These are phyloP conservation scores for Pilophorus perplexus DNA, from an alignment of 2,888 invertebrate species.

Conservation along the genomic window DNA sequence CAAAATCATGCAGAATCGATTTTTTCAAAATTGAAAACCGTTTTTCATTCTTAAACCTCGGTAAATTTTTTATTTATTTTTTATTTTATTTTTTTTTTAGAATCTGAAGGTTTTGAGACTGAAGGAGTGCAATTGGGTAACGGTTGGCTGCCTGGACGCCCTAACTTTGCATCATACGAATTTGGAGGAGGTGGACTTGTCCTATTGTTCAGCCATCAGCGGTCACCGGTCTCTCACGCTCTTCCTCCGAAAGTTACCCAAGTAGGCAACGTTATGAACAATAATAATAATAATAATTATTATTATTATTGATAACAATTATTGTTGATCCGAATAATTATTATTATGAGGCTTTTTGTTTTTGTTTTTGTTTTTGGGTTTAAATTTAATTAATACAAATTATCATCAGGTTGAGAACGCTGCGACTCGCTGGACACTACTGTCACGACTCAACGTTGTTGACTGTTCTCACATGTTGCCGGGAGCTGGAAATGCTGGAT, in stretches of 20 bases:
- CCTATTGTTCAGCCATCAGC: slow-evolving; percentile 4
- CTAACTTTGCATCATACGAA: slow-evolving; percentile 21
- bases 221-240: slow-evolving; percentile 19
- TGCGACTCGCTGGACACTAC: neutral
- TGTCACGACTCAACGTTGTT: slow-evolving; percentile 4
- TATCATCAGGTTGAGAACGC: slow-evolving; percentile 2
- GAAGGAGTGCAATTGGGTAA: slow-evolving; percentile 9
- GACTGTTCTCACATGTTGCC: neutral
- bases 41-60: no score
- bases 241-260: slow-evolving; percentile 15
- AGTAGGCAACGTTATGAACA: slow-evolving; percentile 2
- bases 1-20: no score
- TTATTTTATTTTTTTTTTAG: neutral
- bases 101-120: slow-evolving; percentile 13
- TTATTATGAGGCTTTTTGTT: neutral
- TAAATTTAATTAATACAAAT: neutral
- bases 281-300: neutral
- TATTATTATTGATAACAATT: neutral
- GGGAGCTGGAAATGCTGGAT: slow-evolving; percentile 10
- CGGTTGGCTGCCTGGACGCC: slow-evolving; percentile 26
- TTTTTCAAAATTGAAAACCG: no score
- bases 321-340: neutral
- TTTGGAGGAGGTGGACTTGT: slow-evolving; percentile 22
- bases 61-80: no score
- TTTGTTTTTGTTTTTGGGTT: neutral